Conservation (phyloP, 2,888 invertebrate genomes). For the Agrochola litura region DNA sequence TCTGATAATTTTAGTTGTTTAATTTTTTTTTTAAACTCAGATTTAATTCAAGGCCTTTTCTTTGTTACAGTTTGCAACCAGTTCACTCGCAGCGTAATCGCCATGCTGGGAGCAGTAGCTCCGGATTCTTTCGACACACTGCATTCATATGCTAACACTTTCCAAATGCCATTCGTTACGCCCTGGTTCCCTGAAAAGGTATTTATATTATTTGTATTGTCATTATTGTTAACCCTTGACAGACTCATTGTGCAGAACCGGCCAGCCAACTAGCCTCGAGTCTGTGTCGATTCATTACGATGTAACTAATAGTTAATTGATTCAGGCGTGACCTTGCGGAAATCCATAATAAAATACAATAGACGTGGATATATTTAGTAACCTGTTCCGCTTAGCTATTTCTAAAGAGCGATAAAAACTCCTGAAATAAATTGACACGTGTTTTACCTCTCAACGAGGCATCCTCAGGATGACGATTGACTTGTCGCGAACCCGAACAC, state of each 20-base stretch:
- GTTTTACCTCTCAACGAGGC: too few species aligned
- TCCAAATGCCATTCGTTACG: constrained; percentile 98
- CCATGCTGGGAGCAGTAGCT: constrained; percentile 96
- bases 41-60: constrained; percentile 10
- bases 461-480: too few species aligned
- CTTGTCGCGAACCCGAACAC: too few species aligned
- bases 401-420: too few species aligned
- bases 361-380: too few species aligned
- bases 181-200: constrained; percentile 98
- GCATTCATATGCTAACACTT: constrained; percentile 97
- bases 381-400: too few species aligned
- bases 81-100: constrained; percentile 95
- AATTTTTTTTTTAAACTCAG: not conserved
- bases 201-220: constrained; percentile 40
- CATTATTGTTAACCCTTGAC: not conserved
- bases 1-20: not conserved
- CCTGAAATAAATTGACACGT: too few species aligned
- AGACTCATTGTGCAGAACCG: not conserved
- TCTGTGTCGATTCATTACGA: not conserved
- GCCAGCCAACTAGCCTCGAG: not conserved
- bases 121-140: constrained; percentile 97
- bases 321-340: too few species aligned
- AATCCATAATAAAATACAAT: too few species aligned
- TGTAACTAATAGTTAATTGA: too few species aligned
- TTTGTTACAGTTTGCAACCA: constrained; percentile 95